A percentile compares a stretch with the other conserved stretches of the same genome.
phyloP scores from a whole-genome alignment of 1,140 invertebrate species.

The Epicauta chinensis region DNA sequence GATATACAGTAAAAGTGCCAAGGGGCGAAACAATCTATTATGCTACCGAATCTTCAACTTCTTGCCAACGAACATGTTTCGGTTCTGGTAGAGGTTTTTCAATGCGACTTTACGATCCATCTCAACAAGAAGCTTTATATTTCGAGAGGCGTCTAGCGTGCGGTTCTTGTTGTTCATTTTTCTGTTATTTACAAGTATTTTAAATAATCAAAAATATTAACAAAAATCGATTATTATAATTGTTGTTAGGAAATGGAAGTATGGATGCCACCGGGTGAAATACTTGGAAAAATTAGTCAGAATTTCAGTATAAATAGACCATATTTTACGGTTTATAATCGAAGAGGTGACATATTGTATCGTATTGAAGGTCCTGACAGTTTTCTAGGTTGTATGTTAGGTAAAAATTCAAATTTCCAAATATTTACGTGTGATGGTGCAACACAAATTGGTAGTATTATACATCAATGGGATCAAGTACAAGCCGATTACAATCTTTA shows the following conservation, averaged over 20 bases:
- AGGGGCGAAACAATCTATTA: conserved; percentile 56
- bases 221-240: conserved; percentile 18
- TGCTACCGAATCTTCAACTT: conserved; percentile 52
- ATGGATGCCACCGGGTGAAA: conserved; percentile 48
- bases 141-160: conserved; percentile 50
- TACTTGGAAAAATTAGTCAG: conserved; percentile 50
- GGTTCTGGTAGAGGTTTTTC: conserved; percentile 51
- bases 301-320: conserved; percentile 47
- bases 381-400: conserved; percentile 34
- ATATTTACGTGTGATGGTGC: conserved; percentile 46
- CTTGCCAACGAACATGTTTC: conserved; percentile 51
- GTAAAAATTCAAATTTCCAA: conserved; percentile 46
- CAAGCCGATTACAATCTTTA: conserved; percentile 48
- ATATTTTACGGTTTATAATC: conserved; percentile 47
- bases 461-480: conserved; percentile 51
- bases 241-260: conserved; percentile 44
- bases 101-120: conserved; percentile 57
- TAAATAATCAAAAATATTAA: background rate
- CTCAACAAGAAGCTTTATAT: conserved; percentile 56
- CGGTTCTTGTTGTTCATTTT: conserved; percentile 36
- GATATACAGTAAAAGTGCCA: conserved; percentile 56
- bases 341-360: conserved; percentile 45
- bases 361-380: conserved; percentile 48
- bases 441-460: conserved; percentile 49
- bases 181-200: conserved; percentile 32